A percentile compares a stretch with the other conserved stretches of the same genome.
Evolutionary conservation across 2,113 vertebrate species (phyloP).

Genomic region (Xenopus laevis): DNA sequence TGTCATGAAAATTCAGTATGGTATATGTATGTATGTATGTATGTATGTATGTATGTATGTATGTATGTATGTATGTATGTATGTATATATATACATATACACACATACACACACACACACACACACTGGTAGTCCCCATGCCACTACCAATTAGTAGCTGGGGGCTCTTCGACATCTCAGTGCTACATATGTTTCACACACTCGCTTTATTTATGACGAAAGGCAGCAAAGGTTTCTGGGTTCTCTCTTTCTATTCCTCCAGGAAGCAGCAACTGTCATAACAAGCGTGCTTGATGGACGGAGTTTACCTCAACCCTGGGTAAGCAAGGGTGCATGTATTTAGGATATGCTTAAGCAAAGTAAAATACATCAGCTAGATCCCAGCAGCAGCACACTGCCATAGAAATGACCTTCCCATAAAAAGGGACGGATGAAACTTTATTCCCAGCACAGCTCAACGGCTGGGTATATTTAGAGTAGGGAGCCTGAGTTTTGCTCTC

Average conservation of each 20-base stretch:
- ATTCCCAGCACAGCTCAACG: constrained; percentile 20
- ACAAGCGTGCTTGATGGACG: constrained; percentile 4
- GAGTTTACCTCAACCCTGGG: not conserved
- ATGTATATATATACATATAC: too few species aligned
- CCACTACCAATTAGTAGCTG: constrained; percentile 36
- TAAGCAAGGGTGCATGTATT: not conserved
- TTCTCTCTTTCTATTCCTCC: constrained; percentile 1
- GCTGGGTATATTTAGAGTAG: constrained; percentile 33
- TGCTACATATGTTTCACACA: constrained; percentile 18
- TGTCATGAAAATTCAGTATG: too few species aligned
- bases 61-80: too few species aligned
- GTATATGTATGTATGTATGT: too few species aligned
- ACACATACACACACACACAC: too few species aligned
- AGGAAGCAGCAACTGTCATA: constrained; percentile 40
- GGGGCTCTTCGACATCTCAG: constrained; percentile 31
- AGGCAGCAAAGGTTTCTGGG: constrained; percentile 27
- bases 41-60: too few species aligned
- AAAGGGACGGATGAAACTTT: constrained; percentile 30
- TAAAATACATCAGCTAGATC: not conserved
- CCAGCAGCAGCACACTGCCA: not conserved
- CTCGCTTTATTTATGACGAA: constrained; percentile 22
- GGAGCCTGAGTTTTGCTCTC: not conserved
- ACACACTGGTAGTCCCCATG: constrained; percentile 39
- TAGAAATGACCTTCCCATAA: constrained; percentile 36
- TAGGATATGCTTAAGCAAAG: not conserved